Base-by-base conservation (phyloP, 2,797 vertebrate genomes). In the Tragelaphus oryx region DNA sequence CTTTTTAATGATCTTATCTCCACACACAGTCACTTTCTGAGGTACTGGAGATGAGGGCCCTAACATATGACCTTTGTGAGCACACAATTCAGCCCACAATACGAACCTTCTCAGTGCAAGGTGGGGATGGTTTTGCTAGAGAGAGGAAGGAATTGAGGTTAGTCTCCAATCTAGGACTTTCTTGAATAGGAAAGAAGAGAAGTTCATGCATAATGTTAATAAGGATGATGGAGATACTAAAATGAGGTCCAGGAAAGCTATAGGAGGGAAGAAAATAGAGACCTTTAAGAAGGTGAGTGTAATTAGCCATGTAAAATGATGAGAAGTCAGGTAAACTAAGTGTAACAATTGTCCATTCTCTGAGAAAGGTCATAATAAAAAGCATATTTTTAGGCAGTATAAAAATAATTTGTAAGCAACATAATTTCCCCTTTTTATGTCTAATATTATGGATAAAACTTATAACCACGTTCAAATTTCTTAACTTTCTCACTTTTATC, bases 321-420 rank as follows among this genome's bases (percentile, higher is more conserved):
- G 41, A 79, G 54, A 74, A 79, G 30, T 83, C 59, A 80, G n/a
- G 12, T 85, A 93, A 59, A 18, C 16, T 65, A 83, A 80, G 14
- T 55, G 1, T 93, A 93, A 30, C 48, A 86, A 54, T 68, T 81
- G 4, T 79, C 33, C 22, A n/a, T 10, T 44, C 12, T 92, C 44
- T 93, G 44, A 94, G 30, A 90, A 91, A 79, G 75, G n/a, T 50
- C 65, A 33, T 65, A 82, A 92, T 85, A 59, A 84, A 92, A 88
- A 78, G 22, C 11, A 50, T 2, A 48, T 59, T 46, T 60, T 76
- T 33, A 55, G 85, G 28, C 24, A 76, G 55, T 57, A 16, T 57
- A 55, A 41, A 86, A 84, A 48, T 81, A 89, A 95, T 59, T 94
- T 95, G 10, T 41, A 92, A 93, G 54, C 37, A 96, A 44, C 28